A percentile compares a stretch with the other conserved stretches of the same genome.
phyloP scores from a whole-genome alignment of 2,113 vertebrate species.

The Anhinga anhinga region DNA sequence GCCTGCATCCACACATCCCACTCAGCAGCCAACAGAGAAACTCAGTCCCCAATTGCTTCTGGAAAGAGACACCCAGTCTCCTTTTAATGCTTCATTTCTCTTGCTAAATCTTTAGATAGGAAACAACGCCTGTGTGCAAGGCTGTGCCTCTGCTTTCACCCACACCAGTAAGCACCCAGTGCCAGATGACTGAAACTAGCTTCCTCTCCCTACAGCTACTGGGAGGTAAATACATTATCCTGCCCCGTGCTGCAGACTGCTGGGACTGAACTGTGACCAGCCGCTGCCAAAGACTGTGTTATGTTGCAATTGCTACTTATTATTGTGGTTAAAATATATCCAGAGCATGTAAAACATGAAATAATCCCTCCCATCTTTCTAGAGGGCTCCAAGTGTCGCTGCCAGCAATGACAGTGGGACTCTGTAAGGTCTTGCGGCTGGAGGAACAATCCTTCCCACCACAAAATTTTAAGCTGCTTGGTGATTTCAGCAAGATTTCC shows the following conservation, averaged over 20 bases:
- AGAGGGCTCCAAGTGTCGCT: background rate
- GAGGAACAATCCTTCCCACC: background rate
- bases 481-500: background rate
- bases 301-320: background rate
- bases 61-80: background rate
- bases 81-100: background rate
- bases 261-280: background rate
- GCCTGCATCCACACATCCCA: background rate
- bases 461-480: background rate
- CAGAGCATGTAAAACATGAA: background rate
- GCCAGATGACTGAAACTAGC: background rate
- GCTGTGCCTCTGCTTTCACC: background rate
- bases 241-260: background rate
- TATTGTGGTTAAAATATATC: slow-evolving; percentile 23
- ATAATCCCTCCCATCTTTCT: background rate
- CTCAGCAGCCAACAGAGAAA: background rate
- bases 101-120: background rate
- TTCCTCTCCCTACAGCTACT: background rate
- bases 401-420: background rate
- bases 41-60: background rate
- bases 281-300: background rate
- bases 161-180: background rate
- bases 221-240: background rate
- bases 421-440: background rate
- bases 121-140: background rate